phyloP scores from a whole-genome alignment of 2,888 invertebrate genomes.

The Microctonus hyperodae region DNA sequence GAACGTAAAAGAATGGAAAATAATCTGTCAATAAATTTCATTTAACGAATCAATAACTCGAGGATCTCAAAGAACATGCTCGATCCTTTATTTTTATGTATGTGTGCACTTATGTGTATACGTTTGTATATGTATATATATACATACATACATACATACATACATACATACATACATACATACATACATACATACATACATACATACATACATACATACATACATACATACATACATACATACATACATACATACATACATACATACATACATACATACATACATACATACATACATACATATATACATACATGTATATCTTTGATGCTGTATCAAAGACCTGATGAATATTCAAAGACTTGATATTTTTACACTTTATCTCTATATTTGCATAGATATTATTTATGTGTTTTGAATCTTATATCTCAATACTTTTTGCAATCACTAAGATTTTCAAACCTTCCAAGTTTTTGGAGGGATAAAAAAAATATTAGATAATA shows the following conservation, averaged over 20 bases:
- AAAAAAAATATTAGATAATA: no score
- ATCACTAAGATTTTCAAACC: no score
- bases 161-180: not conserved
- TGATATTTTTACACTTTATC: no score
- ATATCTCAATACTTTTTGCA: no score
- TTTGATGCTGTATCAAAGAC: no score
- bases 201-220: not conserved
- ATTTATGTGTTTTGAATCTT: no score
- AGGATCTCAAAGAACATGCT: not conserved
- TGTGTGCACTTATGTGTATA: not conserved
- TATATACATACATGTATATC: not conserved
- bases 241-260: not conserved
- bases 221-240: not conserved
- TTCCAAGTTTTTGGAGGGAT: no score
- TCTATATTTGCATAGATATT: no score
- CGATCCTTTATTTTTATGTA: not conserved
- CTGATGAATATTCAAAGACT: no score
- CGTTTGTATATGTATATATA: not conserved
- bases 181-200: not conserved
- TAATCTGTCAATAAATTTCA: slow-evolving; percentile 25
- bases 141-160: not conserved
- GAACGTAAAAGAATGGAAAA: slow-evolving; percentile 15
- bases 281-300: not conserved
- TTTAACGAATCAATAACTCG: slow-evolving; percentile 27
- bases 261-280: not conserved